phyloP scores from a whole-genome alignment of 1,140 invertebrate species.

The Archivesica marissinica region DNA sequence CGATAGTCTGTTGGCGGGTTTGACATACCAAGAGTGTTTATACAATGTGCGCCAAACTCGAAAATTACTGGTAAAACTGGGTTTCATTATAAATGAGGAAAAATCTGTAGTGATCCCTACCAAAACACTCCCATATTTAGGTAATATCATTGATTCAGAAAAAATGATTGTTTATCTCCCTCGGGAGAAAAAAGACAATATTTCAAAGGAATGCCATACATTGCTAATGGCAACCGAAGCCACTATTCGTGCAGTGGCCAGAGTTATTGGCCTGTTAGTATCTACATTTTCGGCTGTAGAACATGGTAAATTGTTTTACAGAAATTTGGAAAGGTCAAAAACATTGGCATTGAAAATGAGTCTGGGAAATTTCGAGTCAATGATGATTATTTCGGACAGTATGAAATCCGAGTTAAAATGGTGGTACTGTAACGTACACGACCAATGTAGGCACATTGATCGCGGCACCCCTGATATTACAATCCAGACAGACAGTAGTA shows the following conservation, averaged over 20 bases:
- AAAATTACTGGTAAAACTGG: constrained; percentile 5
- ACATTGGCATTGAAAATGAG: neutral
- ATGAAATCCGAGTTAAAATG: constrained; percentile 26
- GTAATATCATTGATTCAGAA: constrained; percentile 57
- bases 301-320: constrained; percentile 11
- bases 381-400: neutral
- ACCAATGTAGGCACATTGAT: neutral
- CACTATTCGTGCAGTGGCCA: neutral
- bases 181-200: constrained; percentile 34
- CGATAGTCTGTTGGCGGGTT: constrained; percentile 26
- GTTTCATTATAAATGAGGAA: constrained; percentile 54
- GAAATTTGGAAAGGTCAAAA: constrained; percentile 29
- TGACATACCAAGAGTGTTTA: constrained; percentile 32
- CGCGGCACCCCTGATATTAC: constrained; percentile 29
- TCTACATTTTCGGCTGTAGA: constrained; percentile 29
- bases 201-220: constrained; percentile 12
- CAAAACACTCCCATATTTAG: constrained; percentile 45
- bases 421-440: constrained; percentile 19
- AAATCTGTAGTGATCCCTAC: constrained; percentile 63
- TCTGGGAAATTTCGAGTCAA: neutral
- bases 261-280: constrained; percentile 15
- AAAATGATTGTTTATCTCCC: constrained; percentile 51
- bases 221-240: neutral
- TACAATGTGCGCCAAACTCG: constrained; percentile 39
- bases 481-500: constrained; percentile 8